These are phyloP conservation scores for Dolichomitus sp. DNA, from an alignment of 2,888 invertebrate genomes.

Conservation along the genomic window DNA sequence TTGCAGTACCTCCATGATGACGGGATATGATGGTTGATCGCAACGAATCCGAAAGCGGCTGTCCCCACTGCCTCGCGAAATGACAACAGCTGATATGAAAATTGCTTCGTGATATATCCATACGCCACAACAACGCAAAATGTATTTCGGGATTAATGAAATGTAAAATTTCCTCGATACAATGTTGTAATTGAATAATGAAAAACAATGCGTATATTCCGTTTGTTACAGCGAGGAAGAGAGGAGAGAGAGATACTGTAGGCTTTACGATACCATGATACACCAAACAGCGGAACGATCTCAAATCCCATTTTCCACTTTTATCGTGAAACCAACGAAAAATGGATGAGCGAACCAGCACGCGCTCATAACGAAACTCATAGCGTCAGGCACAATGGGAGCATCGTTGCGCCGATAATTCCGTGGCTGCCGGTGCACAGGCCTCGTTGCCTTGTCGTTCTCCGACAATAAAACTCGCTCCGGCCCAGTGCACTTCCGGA, in stretches of 20 bases:
- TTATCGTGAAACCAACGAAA: slow-evolving; percentile 58
- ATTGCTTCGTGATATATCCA: slow-evolving; percentile 55
- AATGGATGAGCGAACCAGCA: slow-evolving; percentile 49
- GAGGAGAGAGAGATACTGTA: neutral
- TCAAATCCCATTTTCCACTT: slow-evolving; percentile 63
- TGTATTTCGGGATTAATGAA: slow-evolving; percentile 61
- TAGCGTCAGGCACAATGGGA: slow-evolving; percentile 55
- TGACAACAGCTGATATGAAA: slow-evolving; percentile 64
- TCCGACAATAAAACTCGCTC: slow-evolving; percentile 69
- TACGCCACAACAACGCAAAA: slow-evolving; percentile 40
- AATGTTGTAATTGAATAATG: slow-evolving; percentile 60
- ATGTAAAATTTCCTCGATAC: slow-evolving; percentile 62
- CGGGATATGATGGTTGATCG: slow-evolving; percentile 37
- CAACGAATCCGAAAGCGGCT: slow-evolving; percentile 54
- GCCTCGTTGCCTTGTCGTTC: slow-evolving; percentile 60
- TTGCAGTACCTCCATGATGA: slow-evolving; percentile 31
- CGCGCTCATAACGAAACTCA: slow-evolving; percentile 1
- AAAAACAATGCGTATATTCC: slow-evolving; percentile 39
- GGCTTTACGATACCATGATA: slow-evolving; percentile 15
- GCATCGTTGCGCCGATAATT: slow-evolving; percentile 67
- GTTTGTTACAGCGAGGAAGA: neutral
- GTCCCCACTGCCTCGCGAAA: slow-evolving; percentile 55
- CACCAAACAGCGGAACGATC: slow-evolving; percentile 36
- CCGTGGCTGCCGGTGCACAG: slow-evolving; percentile 53
- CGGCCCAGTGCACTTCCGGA: slow-evolving; percentile 70